A percentile compares a stretch with the other conserved stretches of the same genome.
phyloP scores from a whole-genome alignment of 2,888 invertebrate species.

The Polymixis flavicincta region DNA sequence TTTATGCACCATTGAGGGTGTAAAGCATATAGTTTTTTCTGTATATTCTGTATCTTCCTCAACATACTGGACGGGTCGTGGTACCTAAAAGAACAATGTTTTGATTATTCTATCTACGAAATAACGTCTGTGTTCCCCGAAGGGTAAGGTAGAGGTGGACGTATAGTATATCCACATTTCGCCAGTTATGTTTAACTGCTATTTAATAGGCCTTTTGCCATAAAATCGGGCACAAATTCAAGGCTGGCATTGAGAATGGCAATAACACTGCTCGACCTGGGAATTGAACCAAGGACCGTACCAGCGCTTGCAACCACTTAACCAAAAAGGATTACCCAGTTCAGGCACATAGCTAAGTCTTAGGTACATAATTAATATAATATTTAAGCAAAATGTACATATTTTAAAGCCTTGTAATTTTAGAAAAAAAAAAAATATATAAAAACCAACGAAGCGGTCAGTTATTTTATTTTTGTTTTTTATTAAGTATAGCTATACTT shows the following conservation, averaged over 20 bases:
- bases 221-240: neutral
- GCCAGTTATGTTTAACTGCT: neutral
- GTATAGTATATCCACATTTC: neutral
- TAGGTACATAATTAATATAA: too few relatives aligned
- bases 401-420: too few relatives aligned
- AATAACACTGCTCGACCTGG: neutral
- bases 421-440: too few relatives aligned
- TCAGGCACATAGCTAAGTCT: too few relatives aligned
- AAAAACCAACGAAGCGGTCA: too few relatives aligned
- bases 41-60: slow-evolving; percentile 16
- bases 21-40: slow-evolving; percentile 48
- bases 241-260: neutral
- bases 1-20: slow-evolving; percentile 47
- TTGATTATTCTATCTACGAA: neutral
- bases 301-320: too few relatives aligned
- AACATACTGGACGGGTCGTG: slow-evolving; percentile 9
- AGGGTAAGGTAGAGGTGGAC: neutral
- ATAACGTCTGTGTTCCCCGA: neutral
- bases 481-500: too few relatives aligned
- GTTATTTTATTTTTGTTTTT: too few relatives aligned
- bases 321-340: too few relatives aligned
- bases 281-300: neutral
- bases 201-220: neutral
- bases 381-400: too few relatives aligned
- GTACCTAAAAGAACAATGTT: slow-evolving; percentile 32